Evolutionary conservation across 2,888 invertebrate species (phyloP).

Genomic region (Adineta ricciae): DNA sequence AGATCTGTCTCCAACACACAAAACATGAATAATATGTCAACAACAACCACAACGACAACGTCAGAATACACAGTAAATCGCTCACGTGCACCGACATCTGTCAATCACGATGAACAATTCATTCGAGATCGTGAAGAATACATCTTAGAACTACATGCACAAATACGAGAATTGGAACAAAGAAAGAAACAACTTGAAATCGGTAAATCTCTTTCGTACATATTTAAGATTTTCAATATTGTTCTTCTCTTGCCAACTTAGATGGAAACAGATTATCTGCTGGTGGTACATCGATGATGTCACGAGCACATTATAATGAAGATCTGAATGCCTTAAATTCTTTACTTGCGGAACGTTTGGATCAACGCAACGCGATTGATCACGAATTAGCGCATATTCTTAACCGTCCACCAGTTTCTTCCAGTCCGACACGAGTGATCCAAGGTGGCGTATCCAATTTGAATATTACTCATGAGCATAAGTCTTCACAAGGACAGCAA

Average conservation of each 20-base stretch:
- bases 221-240: too few species aligned
- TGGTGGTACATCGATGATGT: not conserved
- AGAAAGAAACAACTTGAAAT: not conserved
- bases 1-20: not conserved
- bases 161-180: not conserved
- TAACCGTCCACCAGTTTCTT: not conserved
- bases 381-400: not conserved
- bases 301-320: not conserved
- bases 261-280: not conserved
- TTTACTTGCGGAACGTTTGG: not conserved
- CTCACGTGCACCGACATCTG: not conserved
- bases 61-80: not conserved
- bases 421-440: not conserved
- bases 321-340: not conserved
- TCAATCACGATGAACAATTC: not conserved
- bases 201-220: not conserved
- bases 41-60: not conserved
- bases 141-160: not conserved
- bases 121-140: not conserved
- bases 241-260: too few species aligned
- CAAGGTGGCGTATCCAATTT: not conserved
- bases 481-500: not conserved
- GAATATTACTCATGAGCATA: not conserved
- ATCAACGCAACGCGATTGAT: not conserved
- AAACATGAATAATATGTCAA: not conserved